Conservation (phyloP, 2,113 vertebrate genomes). For the Orycteropus afer region DNA sequence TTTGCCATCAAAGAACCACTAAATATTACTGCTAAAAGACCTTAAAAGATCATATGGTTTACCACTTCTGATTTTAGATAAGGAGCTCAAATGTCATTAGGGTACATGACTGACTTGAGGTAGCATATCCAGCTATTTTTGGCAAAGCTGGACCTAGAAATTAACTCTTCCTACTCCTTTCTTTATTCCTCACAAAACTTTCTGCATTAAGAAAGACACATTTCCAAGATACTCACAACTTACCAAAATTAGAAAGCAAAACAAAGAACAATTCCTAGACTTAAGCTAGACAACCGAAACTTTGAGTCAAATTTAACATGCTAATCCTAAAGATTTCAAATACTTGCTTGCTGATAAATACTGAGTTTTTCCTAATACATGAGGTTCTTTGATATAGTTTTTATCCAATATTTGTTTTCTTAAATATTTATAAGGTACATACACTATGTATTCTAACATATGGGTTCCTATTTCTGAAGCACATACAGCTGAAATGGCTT, state of each 20-base stretch:
- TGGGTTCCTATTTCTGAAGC: not conserved
- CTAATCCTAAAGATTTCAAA: conserved; percentile 5
- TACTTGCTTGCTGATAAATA: not conserved
- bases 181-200: not conserved
- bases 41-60: not conserved
- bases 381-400: not conserved
- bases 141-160: not conserved
- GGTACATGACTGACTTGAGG: not conserved
- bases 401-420: not conserved
- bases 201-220: conserved; percentile 1
- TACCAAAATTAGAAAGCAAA: conserved; percentile 28
- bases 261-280: conserved; percentile 21
- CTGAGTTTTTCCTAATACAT: not conserved
- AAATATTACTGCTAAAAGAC: not conserved
- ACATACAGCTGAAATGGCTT: not conserved
- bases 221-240: not conserved
- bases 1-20: not conserved
- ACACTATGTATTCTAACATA: not conserved
- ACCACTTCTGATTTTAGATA: not conserved
- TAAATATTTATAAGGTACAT: not conserved
- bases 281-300: conserved; percentile 12
- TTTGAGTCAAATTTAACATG: conserved; percentile 33
- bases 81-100: not conserved
- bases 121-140: not conserved
- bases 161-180: not conserved